These are phyloP conservation scores for Drosophila bunnanda DNA, from an alignment of 2,888 invertebrate genomes.

Conservation along the genomic window DNA sequence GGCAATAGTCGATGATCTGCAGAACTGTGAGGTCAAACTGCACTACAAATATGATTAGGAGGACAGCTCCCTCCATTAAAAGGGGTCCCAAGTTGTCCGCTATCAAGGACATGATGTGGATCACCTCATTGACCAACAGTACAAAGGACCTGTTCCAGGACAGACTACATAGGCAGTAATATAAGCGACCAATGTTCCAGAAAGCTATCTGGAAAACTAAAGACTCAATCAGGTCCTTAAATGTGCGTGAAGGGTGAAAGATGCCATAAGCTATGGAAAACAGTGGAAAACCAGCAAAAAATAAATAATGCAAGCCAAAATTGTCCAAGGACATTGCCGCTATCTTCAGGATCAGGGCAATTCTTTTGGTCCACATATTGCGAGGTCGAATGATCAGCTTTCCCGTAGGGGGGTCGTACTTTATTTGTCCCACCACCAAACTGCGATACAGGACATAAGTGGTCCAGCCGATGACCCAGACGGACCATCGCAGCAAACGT, in stretches of 20 bases:
- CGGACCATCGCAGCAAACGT: neutral
- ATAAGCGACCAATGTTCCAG: slow-evolving; percentile 2
- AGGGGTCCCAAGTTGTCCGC: slow-evolving; percentile 1
- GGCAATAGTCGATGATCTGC: neutral
- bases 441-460: slow-evolving; percentile 28
- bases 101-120: neutral
- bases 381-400: slow-evolving; percentile 2
- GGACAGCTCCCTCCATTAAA: neutral
- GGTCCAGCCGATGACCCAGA: slow-evolving; percentile 21
- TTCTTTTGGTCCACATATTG: slow-evolving; percentile 1
- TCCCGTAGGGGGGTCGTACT: slow-evolving; percentile 5
- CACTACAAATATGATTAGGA: neutral
- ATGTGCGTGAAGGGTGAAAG: neutral
- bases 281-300: accelerated
- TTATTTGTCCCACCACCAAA: slow-evolving; percentile 24
- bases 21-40: neutral
- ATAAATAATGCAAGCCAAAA: accelerated
- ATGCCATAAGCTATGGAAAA: accelerated
- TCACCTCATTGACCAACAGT: slow-evolving; percentile 17
- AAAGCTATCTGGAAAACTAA: neutral
- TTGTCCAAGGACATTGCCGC: accelerated
- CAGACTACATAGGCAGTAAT: slow-evolving; percentile 4
- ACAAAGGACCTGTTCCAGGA: slow-evolving; percentile 15
- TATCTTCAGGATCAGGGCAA: slow-evolving; percentile 6
- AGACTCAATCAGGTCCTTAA: neutral